Base-by-base conservation (phyloP, 2,888 invertebrate species). In the Chloroclystis v-ata region DNA sequence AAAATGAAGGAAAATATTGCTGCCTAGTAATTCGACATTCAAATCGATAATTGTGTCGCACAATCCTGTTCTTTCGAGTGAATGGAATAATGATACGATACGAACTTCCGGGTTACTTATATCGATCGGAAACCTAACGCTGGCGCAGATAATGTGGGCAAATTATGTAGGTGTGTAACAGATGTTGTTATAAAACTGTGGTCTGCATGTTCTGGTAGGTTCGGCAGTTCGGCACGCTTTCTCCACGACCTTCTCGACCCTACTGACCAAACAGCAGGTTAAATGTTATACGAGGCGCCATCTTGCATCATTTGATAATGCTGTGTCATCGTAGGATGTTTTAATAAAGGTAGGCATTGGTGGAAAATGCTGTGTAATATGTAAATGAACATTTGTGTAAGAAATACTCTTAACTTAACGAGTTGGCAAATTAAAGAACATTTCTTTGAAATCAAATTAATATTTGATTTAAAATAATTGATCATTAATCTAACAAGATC, bases 211-310 rank as follows among this genome's bases (percentile, higher is more conserved):
- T 5, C 20, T 4, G 2, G 20, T 20, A n/a, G n/a, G n/a, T n/a
- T n/a, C n/a, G n/a, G n/a, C 24, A 24, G 32, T 33, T 14, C 54
- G 57, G 48, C 42, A 56, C 60, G 57, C 71, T 71, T 71, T 71
- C 71, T 61, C 71, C 28, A 11, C 12, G 71, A 70, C 71, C 70
- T 61, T 61, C 32, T 26, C 45, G 66, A 67, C 68, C 69, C 63
- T 38, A 28, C 25, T 61, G 60, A 54, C 42, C 14, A 46, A 48
- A 39, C 47, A 49, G 24, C 32, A 33, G 32, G 32, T 11, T 38
- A 26, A 38, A 37, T 14, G 26, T 30, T 28, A 28, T 26, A 24
- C 35, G 4, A 8, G n/a, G 20, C 16, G 16, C 16, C 33, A 33
- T 33, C 16, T 33, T 20, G 16, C 20, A 9, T 16, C 16, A 33